These are phyloP conservation scores for Dendroctonus ponderosae DNA, from an alignment of 1,140 invertebrate species.

Conservation along the genomic window DNA sequence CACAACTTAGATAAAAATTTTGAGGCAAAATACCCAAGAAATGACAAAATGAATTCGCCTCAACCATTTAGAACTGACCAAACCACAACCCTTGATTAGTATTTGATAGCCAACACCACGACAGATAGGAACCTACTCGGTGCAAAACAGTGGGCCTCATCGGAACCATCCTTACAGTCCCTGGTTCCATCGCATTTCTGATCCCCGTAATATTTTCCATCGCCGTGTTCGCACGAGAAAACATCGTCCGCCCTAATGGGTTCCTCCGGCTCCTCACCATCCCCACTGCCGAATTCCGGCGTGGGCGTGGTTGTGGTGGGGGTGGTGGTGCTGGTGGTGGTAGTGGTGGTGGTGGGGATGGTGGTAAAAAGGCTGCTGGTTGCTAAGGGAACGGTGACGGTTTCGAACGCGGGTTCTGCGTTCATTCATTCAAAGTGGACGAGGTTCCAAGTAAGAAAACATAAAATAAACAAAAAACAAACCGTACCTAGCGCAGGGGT, in stretches of 20 bases:
- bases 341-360: slow-evolving; percentile 11
- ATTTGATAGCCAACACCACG: background rate
- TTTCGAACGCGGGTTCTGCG: no score
- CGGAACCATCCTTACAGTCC: slow-evolving; percentile 60
- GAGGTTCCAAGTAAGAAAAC: background rate
- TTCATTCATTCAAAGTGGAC: background rate
- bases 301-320: slow-evolving; percentile 22
- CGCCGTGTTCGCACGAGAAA: slow-evolving; percentile 51
- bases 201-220: slow-evolving; percentile 53
- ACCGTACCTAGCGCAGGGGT: slow-evolving; percentile 38
- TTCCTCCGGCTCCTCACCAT: slow-evolving; percentile 41
- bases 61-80: no score
- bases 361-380: background rate
- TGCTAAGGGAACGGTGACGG: no score
- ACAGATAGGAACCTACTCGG: slow-evolving; percentile 15
- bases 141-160: slow-evolving; percentile 56
- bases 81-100: no score
- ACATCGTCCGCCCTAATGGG: slow-evolving; percentile 55
- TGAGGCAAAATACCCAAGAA: no score
- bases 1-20: no score
- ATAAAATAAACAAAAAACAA: slow-evolving; percentile 37
- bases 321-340: slow-evolving; percentile 31
- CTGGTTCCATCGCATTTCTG: slow-evolving; percentile 57
- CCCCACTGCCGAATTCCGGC: slow-evolving; percentile 28
- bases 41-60: no score